Base-by-base conservation (phyloP, 2,888 invertebrate species). In the Ectropis crepuscularia region DNA sequence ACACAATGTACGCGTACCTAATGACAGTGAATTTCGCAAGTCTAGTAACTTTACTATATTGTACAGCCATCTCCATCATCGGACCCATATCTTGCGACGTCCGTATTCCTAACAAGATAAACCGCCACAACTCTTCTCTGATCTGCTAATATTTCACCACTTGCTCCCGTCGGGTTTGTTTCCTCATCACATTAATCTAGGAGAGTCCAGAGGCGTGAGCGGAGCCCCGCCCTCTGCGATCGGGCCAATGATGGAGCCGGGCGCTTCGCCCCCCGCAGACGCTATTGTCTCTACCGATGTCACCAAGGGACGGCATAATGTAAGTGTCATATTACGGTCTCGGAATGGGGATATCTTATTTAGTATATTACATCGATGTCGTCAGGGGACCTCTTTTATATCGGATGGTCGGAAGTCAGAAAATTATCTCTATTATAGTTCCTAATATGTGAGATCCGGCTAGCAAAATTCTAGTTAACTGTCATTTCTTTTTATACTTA, bases 181-280 rank as follows among this genome's bases (percentile, higher is more conserved):
- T 60, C 53, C 57, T 53, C 74, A 66, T 69, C 68, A 67, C 75
- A 79, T 78, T 79, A 77, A 80, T 79, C 80, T 83, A 80, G 74
- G 74, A 76, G 74, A 71, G 72, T 75, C 68, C 65, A 74, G 72
- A 78, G 83, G 84, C 83, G 84, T 72, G 70, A 70, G 77, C 69
- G 72, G 71, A 57, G 77, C 78, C 73, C 83, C 76, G 76, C 82
- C 79, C 71, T 57, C 12, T 63, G 55, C 46, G 45, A 53, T 65
- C 66, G 73, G 67, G 72, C 86, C 84, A 84, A 83, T 83, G 58
- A 75, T 74, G 70, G 71, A 71, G 69, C 72, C 68, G 68, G 42
- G 71, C 68, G 64, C 68, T 63, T 68, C 68, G 66, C 69, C 69
- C 73, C 66, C 51, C 63, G 55, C 55, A 62, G 67, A 50, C 57